Base-by-base conservation (phyloP, 1,140 invertebrate genomes). In the Eupristina koningsbergeri region DNA sequence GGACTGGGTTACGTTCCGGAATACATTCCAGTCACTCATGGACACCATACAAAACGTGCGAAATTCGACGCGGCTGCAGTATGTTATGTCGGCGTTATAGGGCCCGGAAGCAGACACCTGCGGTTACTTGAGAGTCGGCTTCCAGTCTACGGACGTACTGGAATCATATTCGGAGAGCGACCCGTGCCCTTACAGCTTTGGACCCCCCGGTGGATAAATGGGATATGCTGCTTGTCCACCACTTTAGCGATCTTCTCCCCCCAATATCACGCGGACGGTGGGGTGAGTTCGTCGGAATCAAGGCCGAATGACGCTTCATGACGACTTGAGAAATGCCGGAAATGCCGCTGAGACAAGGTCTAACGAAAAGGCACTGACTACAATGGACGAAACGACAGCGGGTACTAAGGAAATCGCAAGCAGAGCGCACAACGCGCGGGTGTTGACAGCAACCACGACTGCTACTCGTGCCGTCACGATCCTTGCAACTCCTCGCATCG, bases 1-100 rank as follows among this genome's bases (percentile, higher is more conserved):
- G 13, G 63, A 80, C 41, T 78, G 76, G 53, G 76, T 39, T 63
- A 58, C 34, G 76, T n/a, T n/a, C n/a, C n/a, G n/a, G n/a, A n/a
- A n/a, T n/a, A n/a, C n/a, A n/a, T n/a, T n/a, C n/a, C n/a, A 71
- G 39, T 39, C 74, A 36, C 63, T 78, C 26, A 63, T 15, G 2
- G 29, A 53, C 2, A 29, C 63, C 5, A 36, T 78, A 36, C 76
- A 78, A 19, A n/a, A 78, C 26, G 9, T 7, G 8, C 53, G 41
- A 26, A 39, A 64, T 78, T 34, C 47, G 3, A 69, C 63, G 39
- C 50, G 63, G 31, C 31, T 63, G 61, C 61, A 63, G n/a, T 63
- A 63, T 26, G 19, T 63, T 26, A 74, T 45, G 41, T 8, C 7
- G 22, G 63, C 53, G 41, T 41, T 81, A n/a, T 74, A 22, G 26